Evolutionary conservation across 1,140 invertebrate species (phyloP), one percentile per base, ranked within the genome.

Genomic region (Aphelenchoides fujianensis): DNA sequence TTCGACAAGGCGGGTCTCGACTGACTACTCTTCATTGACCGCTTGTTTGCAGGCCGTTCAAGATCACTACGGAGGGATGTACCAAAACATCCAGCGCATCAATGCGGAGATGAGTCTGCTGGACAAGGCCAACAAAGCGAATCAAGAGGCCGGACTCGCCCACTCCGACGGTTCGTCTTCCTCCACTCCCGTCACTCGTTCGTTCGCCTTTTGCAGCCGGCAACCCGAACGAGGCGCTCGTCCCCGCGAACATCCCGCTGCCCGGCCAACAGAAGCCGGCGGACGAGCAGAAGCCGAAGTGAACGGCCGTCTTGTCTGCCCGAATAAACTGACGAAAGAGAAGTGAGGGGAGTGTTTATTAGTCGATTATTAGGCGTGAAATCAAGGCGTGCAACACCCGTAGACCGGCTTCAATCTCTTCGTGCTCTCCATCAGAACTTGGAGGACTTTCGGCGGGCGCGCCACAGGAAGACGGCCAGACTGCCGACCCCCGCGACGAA

Each of bases 61-160:
- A 23, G 61, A 70, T 27, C 69, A 70, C 27, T 70, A 70, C 19
- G 69, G 63, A 1, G 54, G 54, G 5, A 70, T 70, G 69, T 70
- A 70, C 54, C 59, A 70, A 53, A 67, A 70, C 16, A 70, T 70
- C 34, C 32, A 68, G 31, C 69, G 69, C 23, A 48, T 70, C 28
- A 69, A 70, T 37, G 16, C 68, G 9, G 69, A 70, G 34, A 41
- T 70, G 34, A 32, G 67, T 23, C 19, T 67, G 12, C 32, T 70
- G 57, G 61, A 69, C n/a, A 41, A 70, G 27, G 61, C 31, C 31
- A 70, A 70, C n/a, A 28, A 70, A 48, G 55, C 68, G 30, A 70
- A 69, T 69, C 30, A 66, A 1, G 52, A 69, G 5, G 27, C 34
- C 9, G 67, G 36, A 61, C 32, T n/a, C n/a, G 34, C 34, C 35